Conservation (phyloP, 1,140 invertebrate genomes). For the Aphelenchoides fujianensis region DNA sequence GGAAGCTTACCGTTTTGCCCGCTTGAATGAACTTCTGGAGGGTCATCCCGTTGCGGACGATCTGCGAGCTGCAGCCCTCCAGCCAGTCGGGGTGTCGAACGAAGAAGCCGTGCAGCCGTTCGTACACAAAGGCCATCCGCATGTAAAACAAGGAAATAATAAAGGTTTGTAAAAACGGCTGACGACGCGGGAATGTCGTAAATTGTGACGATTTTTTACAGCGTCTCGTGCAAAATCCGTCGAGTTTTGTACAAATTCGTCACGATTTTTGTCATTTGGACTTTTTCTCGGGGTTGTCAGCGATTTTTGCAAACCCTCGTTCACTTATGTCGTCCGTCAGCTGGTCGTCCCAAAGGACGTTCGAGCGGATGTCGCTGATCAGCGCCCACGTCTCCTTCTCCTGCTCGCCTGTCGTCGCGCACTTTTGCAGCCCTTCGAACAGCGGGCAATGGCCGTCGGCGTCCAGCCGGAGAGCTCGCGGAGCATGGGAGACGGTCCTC, state of each 20-base stretch:
- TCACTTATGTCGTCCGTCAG: slow-evolving; percentile 5
- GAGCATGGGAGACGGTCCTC: neutral
- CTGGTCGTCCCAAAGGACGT: slow-evolving; percentile 3
- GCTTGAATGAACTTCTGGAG: neutral
- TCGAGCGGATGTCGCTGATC: slow-evolving; percentile 7
- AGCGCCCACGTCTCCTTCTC: slow-evolving; percentile 3
- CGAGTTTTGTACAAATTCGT: too few species aligned
- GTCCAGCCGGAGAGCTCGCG: neutral
- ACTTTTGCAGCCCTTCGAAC: slow-evolving; percentile 5
- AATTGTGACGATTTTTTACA: too few species aligned
- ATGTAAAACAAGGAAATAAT: too few species aligned
- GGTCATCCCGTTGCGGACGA: neutral
- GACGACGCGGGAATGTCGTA: too few species aligned
- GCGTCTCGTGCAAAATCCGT: too few species aligned
- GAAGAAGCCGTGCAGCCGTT: slow-evolving; percentile 1
- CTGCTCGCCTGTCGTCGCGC: neutral
- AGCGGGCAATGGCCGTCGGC: neutral
- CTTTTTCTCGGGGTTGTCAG: too few species aligned
- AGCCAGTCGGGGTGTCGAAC: slow-evolving; percentile 4
- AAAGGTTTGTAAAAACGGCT: too few species aligned
- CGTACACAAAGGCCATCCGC: slow-evolving; percentile 1
- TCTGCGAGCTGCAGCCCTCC: neutral
- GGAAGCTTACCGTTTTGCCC: neutral
- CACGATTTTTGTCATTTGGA: too few species aligned
- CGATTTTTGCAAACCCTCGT: too few species aligned